These are phyloP conservation scores for Salvelinus sp. DNA, from an alignment of 2,113 vertebrate species.

Conservation along the genomic window DNA sequence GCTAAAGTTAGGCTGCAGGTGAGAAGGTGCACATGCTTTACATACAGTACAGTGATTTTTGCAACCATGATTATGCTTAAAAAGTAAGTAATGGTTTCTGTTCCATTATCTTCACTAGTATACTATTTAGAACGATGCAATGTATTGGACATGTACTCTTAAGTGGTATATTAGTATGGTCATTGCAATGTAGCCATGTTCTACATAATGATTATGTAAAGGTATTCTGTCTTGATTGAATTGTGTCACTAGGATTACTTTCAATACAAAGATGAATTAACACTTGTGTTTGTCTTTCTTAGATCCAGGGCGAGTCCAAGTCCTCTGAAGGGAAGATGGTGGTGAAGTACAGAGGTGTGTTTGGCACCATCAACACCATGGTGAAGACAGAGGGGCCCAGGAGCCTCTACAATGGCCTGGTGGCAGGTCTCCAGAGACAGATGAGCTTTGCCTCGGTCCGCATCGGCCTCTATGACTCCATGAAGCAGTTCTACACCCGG, in stretches of 20 bases:
- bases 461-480: conserved; percentile 87
- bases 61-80: background rate
- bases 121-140: too few species aligned
- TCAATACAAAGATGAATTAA: background rate
- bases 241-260: background rate
- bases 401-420: conserved; percentile 83
- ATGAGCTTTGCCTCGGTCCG: conserved; percentile 89
- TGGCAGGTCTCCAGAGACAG: conserved; percentile 87
- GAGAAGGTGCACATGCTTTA: conserved; percentile 2
- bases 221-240: too few species aligned
- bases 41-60: background rate
- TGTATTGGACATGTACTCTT: too few species aligned
- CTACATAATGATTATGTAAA: too few species aligned
- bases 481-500: conserved; percentile 85
- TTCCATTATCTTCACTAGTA: too few species aligned
- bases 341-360: conserved; percentile 76
- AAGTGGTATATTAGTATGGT: too few species aligned
- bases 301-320: conserved; percentile 86
- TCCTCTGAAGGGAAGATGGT: background rate
- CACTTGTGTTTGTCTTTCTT: conserved; percentile 6
- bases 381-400: conserved; percentile 79
- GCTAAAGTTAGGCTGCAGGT: conserved; percentile 88
- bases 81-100: too few species aligned
- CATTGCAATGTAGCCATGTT: too few species aligned
- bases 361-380: conserved; percentile 88